A percentile compares a stretch with the other conserved stretches of the same genome.
Evolutionary conservation across 1,140 invertebrate species (phyloP).

Genomic region (Heliconius congener): DNA sequence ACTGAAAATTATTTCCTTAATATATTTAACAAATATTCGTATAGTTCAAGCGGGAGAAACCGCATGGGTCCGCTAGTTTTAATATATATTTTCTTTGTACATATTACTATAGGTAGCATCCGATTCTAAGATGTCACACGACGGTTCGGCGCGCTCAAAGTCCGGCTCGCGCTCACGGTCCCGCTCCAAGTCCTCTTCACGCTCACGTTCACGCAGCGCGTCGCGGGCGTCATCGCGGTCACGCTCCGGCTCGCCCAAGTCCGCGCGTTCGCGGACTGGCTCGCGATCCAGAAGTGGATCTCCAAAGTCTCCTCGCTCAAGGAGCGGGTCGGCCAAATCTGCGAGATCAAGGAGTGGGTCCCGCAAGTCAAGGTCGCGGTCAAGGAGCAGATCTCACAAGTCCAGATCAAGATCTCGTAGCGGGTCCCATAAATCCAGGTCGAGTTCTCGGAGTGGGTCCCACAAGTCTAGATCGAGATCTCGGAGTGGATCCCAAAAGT

Average conservation of each 20-base stretch:
- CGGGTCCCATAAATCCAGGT: slow-evolving; percentile 36
- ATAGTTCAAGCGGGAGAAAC: too few relatives aligned
- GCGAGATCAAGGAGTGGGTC: slow-evolving; percentile 35
- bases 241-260: slow-evolving; percentile 41
- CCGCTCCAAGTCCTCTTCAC: slow-evolving; percentile 40
- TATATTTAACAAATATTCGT: too few relatives aligned
- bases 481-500: slow-evolving; percentile 11
- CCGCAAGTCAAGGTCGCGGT: slow-evolving; percentile 14
- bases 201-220: slow-evolving; percentile 29
- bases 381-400: slow-evolving; percentile 29
- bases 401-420: slow-evolving; percentile 42
- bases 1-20: too few relatives aligned
- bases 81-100: neutral
- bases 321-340: slow-evolving; percentile 34
- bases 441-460: slow-evolving; percentile 41
- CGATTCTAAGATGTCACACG: slow-evolving; percentile 60
- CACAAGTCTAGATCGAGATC: slow-evolving; percentile 35
- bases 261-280: slow-evolving; percentile 37
- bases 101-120: slow-evolving; percentile 52
- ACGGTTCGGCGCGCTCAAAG: slow-evolving; percentile 54
- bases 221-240: slow-evolving; percentile 42
- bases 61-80: too few relatives aligned
- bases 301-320: slow-evolving; percentile 36
- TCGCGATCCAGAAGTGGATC: slow-evolving; percentile 41
- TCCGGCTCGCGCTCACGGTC: slow-evolving; percentile 36